Evolutionary conservation across 1,140 invertebrate species (phyloP), one percentile per base, ranked within the genome.

Genomic region (Papilio machaon): DNA sequence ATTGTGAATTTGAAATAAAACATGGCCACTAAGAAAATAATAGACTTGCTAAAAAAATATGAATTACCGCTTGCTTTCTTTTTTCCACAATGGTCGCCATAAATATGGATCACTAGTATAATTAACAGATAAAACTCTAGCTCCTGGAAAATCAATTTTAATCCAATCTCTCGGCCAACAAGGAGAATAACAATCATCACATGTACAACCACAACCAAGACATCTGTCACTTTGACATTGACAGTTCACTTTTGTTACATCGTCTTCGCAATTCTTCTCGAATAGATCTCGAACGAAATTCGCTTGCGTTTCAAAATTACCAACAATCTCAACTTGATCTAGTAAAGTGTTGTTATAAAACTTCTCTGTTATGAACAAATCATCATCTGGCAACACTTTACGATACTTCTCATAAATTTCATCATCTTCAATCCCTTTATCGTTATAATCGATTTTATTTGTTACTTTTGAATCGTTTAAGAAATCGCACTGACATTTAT

Each of bases 141-240:
- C 96, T 0, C 95, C 95, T 0, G 96, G 96, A 91, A 95, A 96
- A 85, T 97, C 97, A 43, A 95, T 85, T 0, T 95, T 96, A 15
- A 97, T 87, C 96, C 96, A 97, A 85, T 97, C 97, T 30, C 95
- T 92, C 0, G 97, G 96, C 96, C 97, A 97, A 83, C 96, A 97
- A 9, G 94, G 90, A 2, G 96, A 96, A 83, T 96, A 94, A 58
- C 93, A 94, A 2, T 86, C 85, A 43, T 93, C 90, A 80, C 93
- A 94, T 4, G 89, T 64, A 73, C 93, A 94, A 0, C 93, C 93
- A 64, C 93, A 94, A 0, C 92, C 93, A 0, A 84, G 84, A 80
- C 90, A 92, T 54, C 60, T 80, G 11, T 78, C 80, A n/a, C 17
- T 58, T 30, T 75, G 82, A 79, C 89, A 90, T 35, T 83, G 73